A percentile compares a stretch with the other conserved stretches of the same genome.
phyloP scores from a whole-genome alignment of 2,797 vertebrate species.

The Poecilia wingei region DNA sequence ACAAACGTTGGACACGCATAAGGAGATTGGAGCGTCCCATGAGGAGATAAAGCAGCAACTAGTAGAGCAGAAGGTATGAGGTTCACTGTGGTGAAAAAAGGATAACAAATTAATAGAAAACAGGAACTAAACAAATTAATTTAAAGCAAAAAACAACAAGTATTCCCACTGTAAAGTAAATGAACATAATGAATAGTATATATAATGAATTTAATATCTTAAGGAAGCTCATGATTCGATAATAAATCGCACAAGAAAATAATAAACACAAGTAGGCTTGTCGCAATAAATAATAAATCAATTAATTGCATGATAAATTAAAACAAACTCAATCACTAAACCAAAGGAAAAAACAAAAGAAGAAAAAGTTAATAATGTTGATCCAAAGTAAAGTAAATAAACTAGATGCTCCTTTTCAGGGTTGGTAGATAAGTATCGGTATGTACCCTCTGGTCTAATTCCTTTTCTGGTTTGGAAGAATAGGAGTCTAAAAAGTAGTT shows the following conservation, averaged over 20 bases:
- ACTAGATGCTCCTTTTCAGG: too few relatives aligned
- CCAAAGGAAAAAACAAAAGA: too few relatives aligned
- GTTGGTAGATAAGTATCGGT: too few relatives aligned
- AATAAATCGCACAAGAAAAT: not conserved
- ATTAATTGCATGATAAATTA: too few relatives aligned
- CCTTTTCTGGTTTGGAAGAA: too few relatives aligned
- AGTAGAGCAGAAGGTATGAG: conserved; percentile 85
- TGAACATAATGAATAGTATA: not conserved
- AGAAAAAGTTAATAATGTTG: too few relatives aligned
- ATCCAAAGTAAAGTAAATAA: too few relatives aligned
- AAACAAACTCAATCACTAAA: too few relatives aligned
- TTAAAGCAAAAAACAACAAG: not conserved
- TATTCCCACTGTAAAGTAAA: not conserved
- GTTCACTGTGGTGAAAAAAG: not conserved
- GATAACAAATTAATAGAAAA: not conserved
- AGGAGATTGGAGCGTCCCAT: conserved; percentile 79
- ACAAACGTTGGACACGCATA: conserved; percentile 81
- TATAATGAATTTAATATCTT: not conserved
- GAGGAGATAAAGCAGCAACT: conserved; percentile 89
- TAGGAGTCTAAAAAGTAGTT: too few relatives aligned
- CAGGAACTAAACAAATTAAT: not conserved
- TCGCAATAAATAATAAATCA: too few relatives aligned
- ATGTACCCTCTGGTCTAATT: too few relatives aligned
- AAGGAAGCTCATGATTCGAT: not conserved
- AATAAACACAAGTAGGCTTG: not conserved